Evolutionary conservation across 2,113 vertebrate genomes (phyloP), one percentile per base, ranked within the genome.

Genomic region (Xiphorhynchus elegans): DNA sequence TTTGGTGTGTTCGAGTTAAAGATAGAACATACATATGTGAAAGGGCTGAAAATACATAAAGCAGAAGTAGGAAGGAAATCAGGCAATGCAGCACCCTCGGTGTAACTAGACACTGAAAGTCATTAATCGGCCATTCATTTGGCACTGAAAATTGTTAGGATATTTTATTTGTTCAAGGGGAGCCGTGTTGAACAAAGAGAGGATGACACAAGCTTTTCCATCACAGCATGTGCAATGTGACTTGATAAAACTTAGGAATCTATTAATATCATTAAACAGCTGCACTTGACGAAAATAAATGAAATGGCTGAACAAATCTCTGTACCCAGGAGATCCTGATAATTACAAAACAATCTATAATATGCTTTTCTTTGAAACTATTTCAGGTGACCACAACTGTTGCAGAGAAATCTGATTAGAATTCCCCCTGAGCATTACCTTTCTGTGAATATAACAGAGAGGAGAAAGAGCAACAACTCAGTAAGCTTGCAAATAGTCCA

Each of bases 111-210:
- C 37, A 18, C 53, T 76, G 46, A 25, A 90, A 94, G 29, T 69
- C 63, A 59, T 73, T 85, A 62, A 87, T 82, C 75, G 80, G 13
- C 28, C 46, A 17, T 29, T 87, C 7, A 1, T 96, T 33, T 77
- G 59, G 73, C 46, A 23, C 75, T 77, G 50, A 42, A 37, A 91
- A 80, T 33, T 50, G 28, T 47, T 25, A 13, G 31, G 82, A 70
- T 82, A 42, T 96, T 87, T 68, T 46, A 79, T 84, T 91, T 83
- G 24, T 87, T 83, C 74, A 49, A 56, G 26, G 13, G 13, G 11
- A 91, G 33, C 40, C 29, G 47, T 64, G 85, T 35, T 94, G 67
- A 91, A 50, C 66, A 93, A 91, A 94, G 69, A 94, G 52, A 84
- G 52, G 78, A 39, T 56, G 85, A 77, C 26, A 81, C 8, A 47